Percentiles rank a stretch among this genome's conserved stretches.
Conservation (phyloP, 2,797 vertebrate genomes). For the Melanotaenia nigrans region DNA sequence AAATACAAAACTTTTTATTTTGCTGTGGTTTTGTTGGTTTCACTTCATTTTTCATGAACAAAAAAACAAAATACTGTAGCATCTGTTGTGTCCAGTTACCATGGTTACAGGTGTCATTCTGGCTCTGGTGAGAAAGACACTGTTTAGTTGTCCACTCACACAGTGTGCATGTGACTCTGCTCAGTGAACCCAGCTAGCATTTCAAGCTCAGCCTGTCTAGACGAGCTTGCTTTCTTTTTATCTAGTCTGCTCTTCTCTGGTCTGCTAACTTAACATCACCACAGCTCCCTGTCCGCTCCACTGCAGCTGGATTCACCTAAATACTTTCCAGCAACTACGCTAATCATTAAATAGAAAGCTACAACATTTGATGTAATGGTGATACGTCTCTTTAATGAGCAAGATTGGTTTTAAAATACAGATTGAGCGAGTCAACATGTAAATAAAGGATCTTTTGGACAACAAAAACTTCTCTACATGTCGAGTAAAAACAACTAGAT, state of each 20-base stretch:
- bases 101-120: constrained; percentile 10
- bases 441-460: neutral
- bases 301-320: neutral
- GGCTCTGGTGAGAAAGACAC: neutral
- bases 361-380: neutral
- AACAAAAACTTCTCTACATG: neutral
- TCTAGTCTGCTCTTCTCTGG: neutral
- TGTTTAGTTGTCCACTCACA: constrained; percentile 5
- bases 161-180: neutral
- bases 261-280: neutral
- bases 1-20: neutral
- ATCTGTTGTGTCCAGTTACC: constrained; percentile 16
- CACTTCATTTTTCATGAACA: neutral
- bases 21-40: neutral
- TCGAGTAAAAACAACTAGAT: no score
- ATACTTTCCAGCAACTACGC: neutral
- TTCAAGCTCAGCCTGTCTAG: neutral
- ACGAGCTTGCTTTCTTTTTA: neutral
- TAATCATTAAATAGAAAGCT: neutral
- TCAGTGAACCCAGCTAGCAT: constrained; percentile 10
- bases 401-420: no score
- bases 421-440: no score
- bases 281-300: neutral
- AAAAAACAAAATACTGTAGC: neutral
- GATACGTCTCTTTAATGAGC: neutral